A percentile compares a stretch with the other conserved stretches of the same genome.
Evolutionary conservation across 2,797 vertebrate species (phyloP).

Genomic region (Pantherophis alleghaniensis): DNA sequence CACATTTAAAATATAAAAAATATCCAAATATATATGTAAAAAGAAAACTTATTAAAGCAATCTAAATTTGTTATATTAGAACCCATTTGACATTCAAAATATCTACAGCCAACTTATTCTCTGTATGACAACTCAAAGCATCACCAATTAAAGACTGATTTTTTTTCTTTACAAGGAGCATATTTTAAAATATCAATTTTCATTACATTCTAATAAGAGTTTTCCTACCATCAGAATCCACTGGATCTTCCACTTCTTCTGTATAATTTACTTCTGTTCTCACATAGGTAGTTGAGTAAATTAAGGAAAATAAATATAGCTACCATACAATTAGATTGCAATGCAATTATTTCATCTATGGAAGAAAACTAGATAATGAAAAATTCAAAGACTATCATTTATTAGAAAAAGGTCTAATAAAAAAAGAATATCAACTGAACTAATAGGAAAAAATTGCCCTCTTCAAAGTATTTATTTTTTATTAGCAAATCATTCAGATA

Average conservation of each 20-base stretch:
- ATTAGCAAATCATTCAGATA: not conserved
- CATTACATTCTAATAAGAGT: conserved; percentile 6
- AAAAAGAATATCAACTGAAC: not conserved
- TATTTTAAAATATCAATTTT: not conserved
- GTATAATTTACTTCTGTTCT: conserved; percentile 99
- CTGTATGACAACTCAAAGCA: not conserved
- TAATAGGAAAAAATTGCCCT: not conserved
- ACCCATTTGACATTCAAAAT: not conserved
- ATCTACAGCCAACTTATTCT: not conserved
- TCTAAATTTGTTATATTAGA: not conserved
- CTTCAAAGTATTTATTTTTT: not conserved
- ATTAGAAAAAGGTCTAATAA: not conserved
- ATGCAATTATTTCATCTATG: not conserved
- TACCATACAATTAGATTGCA: not conserved
- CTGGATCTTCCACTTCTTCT: conserved; percentile 94
- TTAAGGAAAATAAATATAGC: conserved; percentile 72
- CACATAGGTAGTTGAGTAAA: conserved; percentile 84
- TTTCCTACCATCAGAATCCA: conserved; percentile 93
- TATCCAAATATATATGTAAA: not conserved
- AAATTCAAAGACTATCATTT: not conserved
- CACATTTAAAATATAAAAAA: not conserved
- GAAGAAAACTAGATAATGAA: not conserved
- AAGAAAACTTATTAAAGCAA: not conserved
- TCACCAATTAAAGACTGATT: not conserved
- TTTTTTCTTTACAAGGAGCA: not conserved